These are phyloP conservation scores for Lathamus discolor DNA, from an alignment of 2,113 vertebrate genomes.

Conservation along the genomic window DNA sequence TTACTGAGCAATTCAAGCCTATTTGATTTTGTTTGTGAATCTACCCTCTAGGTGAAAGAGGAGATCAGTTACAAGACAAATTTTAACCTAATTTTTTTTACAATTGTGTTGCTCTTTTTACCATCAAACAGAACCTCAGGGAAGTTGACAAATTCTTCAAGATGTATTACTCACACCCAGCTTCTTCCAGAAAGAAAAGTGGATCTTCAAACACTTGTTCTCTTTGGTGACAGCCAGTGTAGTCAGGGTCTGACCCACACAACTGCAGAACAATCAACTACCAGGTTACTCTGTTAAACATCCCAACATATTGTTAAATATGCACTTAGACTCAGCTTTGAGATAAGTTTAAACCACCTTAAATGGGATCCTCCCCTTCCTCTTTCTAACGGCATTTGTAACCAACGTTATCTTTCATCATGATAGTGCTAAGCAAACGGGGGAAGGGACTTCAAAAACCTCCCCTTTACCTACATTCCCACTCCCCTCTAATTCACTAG, in stretches of 20 bases:
- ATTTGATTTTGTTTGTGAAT: not conserved
- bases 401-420: not conserved
- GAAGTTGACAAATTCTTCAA: not conserved
- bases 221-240: not conserved
- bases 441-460: not conserved
- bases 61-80: not conserved
- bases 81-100: not conserved
- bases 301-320: not conserved
- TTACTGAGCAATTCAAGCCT: not conserved
- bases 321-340: not conserved
- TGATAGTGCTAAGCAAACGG: not conserved
- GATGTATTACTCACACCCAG: fast-evolving
- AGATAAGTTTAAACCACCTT: not conserved
- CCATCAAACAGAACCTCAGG: not conserved
- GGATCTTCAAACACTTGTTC: not conserved
- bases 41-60: not conserved
- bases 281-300: not conserved
- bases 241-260: not conserved
- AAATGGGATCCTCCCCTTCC: not conserved
- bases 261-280: not conserved
- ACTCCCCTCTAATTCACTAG: not conserved
- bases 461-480: not conserved
- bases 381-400: not conserved
- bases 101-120: not conserved
- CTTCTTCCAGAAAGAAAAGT: not conserved